Evolutionary conservation across 1,140 invertebrate genomes (phyloP), one percentile per base, ranked within the genome.

Genomic region (Heliconius melpomene): DNA sequence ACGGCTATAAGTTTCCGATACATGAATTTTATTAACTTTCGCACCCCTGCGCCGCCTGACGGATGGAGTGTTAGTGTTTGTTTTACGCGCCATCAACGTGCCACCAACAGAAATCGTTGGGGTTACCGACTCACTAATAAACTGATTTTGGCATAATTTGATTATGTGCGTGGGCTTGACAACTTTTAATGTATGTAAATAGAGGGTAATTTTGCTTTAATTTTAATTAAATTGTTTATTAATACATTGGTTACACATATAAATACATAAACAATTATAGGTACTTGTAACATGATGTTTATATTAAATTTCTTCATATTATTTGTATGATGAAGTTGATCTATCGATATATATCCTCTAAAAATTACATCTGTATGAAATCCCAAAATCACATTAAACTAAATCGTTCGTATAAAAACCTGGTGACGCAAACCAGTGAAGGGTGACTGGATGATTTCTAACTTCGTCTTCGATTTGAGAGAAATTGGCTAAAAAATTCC

Each of bases 21-120:
- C 92, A 94, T 94, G 93, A 94, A 94, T 94, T 94, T 93, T 94
- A 94, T 94, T 94, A 94, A 93, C 87, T 93, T 87, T 88, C 86
- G 84, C 88, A 86, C 91, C 90, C 91, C 84, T 79, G 82, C 75
- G 66, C 66, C 76, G 78, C 72, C 86, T 91, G 89, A 89, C 82
- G 89, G 90, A 89, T 91, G 87, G 86, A 89, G 89, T 91, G 90
- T 89, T 88, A 83, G 87, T 90, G 87, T 94, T 93, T 92, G 91
- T 92, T 94, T 94, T 92, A 90, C 91, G 92, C 90, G 87, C 87
- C 92, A 91, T 91, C 90, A 88, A 89, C 82, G 86, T 90, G 90
- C 88, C 88, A 87, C 79, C 81, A 77, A 81, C 89, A 91, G 86
- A 90, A 84, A 89, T 88, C 83, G 85, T 85, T 82, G 86, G 88